Evolutionary conservation across 2,888 invertebrate species (phyloP), one percentile per base, ranked within the genome.

Genomic region (Agonum fuliginosum): DNA sequence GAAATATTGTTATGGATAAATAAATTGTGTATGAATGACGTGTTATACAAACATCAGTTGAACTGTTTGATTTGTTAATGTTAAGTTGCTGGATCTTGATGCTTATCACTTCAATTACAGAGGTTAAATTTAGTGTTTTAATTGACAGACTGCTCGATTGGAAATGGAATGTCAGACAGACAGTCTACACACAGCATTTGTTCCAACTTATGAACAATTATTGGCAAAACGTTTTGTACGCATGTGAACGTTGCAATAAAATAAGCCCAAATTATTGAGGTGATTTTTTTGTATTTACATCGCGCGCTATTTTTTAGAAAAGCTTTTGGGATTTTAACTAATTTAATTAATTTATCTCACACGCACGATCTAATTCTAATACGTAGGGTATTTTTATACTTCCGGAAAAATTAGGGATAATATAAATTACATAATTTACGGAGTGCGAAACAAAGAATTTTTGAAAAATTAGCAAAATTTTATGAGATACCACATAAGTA

Each of bases 111-210:
- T 51, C 24, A 51, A 51, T 51, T 51, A 20, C 51, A 51, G 48
- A 48, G 48, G 24, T 51, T 51, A 51, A 51, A 51, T 51, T 51
- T 51, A 51, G 24, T 51, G 51, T 51, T 51, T 51, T 51, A 51
- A 51, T 51, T 51, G 51, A 51, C 51, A 51, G 51, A 22, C 24
- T 19, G 51, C 51, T 51, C 51, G 51, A 51, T 24, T 51, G 20
- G 3, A 6, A 51, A 51, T 12, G 51, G 51, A 51, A 51, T 51
- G 24, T 51, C 24, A 51, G 51, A 24, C 20, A 22, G 22, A 37
- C 10, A 24, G 20, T 51, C 51, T 51, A 51, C 51, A 51, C 24
- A 51, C 22, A 19, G 4, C 51, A 51, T 51, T 51, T 51, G 51
- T 51, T 24, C 51, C n/a, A 51, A 51, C 8, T 51, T 20, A 51